Percentiles rank a stretch among this genome's conserved stretches.
Conservation (phyloP, 1,140 invertebrate genomes). For the Aleiodes sp. region DNA sequence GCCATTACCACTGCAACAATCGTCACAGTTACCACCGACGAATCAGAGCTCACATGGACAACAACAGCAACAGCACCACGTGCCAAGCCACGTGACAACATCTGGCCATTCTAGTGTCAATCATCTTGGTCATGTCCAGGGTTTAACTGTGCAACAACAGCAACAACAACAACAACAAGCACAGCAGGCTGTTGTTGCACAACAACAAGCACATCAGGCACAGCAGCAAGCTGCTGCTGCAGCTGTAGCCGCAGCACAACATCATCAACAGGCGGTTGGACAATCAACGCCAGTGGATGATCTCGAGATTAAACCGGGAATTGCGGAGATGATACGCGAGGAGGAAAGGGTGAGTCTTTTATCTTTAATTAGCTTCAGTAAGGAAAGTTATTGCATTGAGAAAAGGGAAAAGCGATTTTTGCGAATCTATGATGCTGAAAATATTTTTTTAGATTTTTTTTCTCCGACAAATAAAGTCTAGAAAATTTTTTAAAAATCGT, state of each 20-base stretch:
- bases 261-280: conserved; percentile 44
- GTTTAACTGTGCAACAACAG: conserved; percentile 51
- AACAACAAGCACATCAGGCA: conserved; percentile 46
- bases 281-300: conserved; percentile 71
- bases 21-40: conserved; percentile 55
- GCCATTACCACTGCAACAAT: conserved; percentile 54
- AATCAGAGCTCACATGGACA: conserved; percentile 58
- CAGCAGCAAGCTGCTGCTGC: conserved; percentile 40
- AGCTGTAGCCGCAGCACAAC: conserved; percentile 45
- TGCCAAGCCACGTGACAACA: conserved; percentile 65
- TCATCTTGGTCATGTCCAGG: conserved; percentile 59
- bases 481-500: no score
- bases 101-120: conserved; percentile 55
- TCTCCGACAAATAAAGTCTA: no score
- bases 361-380: neutral
- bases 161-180: conserved; percentile 39
- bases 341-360: conserved; percentile 88
- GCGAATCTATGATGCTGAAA: no score
- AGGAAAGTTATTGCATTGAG: no score
- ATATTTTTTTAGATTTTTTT: no score
- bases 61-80: no score
- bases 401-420: no score
- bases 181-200: conserved; percentile 44
- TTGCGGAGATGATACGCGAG: conserved; percentile 94
- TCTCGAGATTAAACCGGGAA: conserved; percentile 91